Evolutionary conservation across 2,888 invertebrate genomes (phyloP).

Genomic region (Tillus elongatus): DNA sequence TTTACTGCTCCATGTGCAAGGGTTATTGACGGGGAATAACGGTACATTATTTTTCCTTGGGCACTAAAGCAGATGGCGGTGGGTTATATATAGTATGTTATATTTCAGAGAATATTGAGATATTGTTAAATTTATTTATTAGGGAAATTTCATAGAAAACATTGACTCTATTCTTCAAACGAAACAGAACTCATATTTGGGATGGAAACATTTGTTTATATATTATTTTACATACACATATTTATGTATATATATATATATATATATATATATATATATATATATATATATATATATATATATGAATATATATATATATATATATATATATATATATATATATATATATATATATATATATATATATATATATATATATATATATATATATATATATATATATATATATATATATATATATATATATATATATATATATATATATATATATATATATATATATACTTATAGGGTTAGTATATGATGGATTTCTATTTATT

Average conservation of each 20-base stretch:
- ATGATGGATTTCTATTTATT: too few relatives aligned
- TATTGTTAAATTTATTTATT: too few relatives aligned
- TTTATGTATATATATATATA: slow-evolving; percentile 4
- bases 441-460: slow-evolving; percentile 5
- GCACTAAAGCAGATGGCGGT: too few relatives aligned
- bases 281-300: slow-evolving; percentile 5
- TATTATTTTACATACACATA: too few relatives aligned
- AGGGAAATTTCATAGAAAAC: too few relatives aligned
- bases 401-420: slow-evolving; percentile 5
- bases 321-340: slow-evolving; percentile 5
- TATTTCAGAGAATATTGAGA: not conserved
- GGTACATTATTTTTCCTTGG: too few relatives aligned
- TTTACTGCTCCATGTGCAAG: too few relatives aligned
- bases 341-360: slow-evolving; percentile 5
- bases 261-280: slow-evolving; percentile 5
- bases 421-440: slow-evolving; percentile 5
- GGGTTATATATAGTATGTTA: not conserved
- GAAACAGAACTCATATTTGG: too few relatives aligned
- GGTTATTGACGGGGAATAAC: too few relatives aligned
- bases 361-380: slow-evolving; percentile 5
- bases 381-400: slow-evolving; percentile 5
- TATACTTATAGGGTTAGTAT: too few relatives aligned
- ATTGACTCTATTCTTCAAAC: too few relatives aligned
- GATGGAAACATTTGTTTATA: too few relatives aligned
- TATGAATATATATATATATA: slow-evolving; percentile 5